These are phyloP conservation scores for Aldabrachelys gigantea DNA, from an alignment of 2,113 vertebrate species.

Conservation along the genomic window DNA sequence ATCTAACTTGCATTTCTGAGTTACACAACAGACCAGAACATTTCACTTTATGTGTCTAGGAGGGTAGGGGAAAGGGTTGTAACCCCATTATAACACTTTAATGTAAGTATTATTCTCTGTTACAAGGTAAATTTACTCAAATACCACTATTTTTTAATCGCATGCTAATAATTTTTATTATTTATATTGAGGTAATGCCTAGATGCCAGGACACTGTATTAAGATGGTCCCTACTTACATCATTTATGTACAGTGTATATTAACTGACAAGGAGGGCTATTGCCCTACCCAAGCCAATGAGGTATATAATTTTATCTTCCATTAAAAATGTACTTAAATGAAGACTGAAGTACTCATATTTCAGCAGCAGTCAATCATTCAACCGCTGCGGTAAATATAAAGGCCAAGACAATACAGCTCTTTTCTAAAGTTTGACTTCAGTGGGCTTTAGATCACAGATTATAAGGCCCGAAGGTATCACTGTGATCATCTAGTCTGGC, in stretches of 20 bases:
- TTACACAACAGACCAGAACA: constrained; percentile 19
- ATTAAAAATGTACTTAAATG: constrained; percentile 62
- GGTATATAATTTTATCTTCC: constrained; percentile 61
- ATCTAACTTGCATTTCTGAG: neutral
- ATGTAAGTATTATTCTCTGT: neutral
- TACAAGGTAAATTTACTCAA: neutral
- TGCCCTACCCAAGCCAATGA: neutral
- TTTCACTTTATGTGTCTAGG: neutral
- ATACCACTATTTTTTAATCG: neutral
- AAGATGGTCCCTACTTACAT: neutral
- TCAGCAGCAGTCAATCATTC: constrained; percentile 58
- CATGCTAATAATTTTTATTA: neutral
- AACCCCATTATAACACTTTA: neutral
- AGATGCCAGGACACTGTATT: neutral
- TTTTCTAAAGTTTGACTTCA: neutral
- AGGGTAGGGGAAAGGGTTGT: constrained; percentile 27
- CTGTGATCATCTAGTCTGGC: neutral
- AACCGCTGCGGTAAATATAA: constrained; percentile 37
- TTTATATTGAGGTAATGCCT: neutral
- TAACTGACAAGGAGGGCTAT: neutral
- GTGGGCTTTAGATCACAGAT: neutral
- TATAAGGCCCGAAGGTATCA: neutral
- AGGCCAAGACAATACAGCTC: constrained; percentile 24
- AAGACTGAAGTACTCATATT: constrained; percentile 55
- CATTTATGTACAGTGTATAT: neutral